Base-by-base conservation (phyloP, 2,888 invertebrate genomes). In the Caenorhabditis sp. region DNA sequence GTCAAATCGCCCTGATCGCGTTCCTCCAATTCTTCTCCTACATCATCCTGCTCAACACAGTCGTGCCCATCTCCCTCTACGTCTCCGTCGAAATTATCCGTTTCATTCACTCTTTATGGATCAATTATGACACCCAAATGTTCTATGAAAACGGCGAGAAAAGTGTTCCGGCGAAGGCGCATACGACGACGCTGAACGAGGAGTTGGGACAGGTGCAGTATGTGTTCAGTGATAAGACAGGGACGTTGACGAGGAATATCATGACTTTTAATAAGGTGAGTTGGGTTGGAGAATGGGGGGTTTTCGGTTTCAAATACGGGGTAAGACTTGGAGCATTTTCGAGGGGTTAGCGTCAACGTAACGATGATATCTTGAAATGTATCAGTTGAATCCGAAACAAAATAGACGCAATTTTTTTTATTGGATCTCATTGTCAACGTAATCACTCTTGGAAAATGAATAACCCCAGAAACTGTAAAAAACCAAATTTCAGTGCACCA, bases 51-150 rank as follows among this genome's bases (percentile, higher is more conserved):
- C 95, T 99, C 93, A 99, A 99, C 94, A 99, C 98, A 91, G 97
- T 98, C 92, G 98, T 99, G 94, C 98, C 98, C 93, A 99, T 99
- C 93, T 98, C 98, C 90, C 95, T 99, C 85, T 98, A 99, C 94
- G 98, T 98, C 92, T 94, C 94, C 92, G 94, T 95, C 24, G 94
- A 96, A 94, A 95, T 99, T 83, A 98, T 99, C 92, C 95, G 99
- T 92, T 96, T 99, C 93, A 96, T 95, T 91, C 98, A 99, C 93
- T 98, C 98, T 93, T 96, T 97, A 93, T 95, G 97, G 92, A 99
- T 99, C 92, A 98, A 99, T 94, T 98, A 97, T 97, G 99, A 99
- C 93, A 95, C 96, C 92, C 95, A 97, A 93, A 99, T 99, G 98
- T 97, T 95, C 93, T 95, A 97, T 92, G 95, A 85, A 56, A 83